Percentiles rank a stretch among this genome's conserved stretches.
These are phyloP conservation scores for Macropis europaea DNA, from an alignment of 2,888 invertebrate genomes.

Conservation along the genomic window DNA sequence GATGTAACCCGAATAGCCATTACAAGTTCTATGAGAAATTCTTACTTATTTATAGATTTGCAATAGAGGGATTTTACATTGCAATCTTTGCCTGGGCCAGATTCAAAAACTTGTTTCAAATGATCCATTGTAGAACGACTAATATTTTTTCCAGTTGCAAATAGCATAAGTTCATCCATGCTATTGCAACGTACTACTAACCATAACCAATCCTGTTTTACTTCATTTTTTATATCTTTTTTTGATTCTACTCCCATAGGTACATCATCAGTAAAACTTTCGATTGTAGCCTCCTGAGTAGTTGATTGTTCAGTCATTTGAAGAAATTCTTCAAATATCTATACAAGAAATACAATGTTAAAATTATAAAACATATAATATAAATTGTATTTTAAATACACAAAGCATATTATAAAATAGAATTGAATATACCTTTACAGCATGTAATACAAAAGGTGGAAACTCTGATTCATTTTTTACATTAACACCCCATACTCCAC, in stretches of 20 bases:
- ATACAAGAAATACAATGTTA: no score
- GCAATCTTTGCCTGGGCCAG: conserved; percentile 74
- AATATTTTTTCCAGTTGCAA: conserved; percentile 76
- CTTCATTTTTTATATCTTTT: conserved; percentile 42
- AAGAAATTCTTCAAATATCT: conserved; percentile 77
- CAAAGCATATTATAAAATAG: conserved; percentile 43
- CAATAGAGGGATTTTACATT: conserved; percentile 78
- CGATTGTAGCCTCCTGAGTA: conserved; percentile 34
- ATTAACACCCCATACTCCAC: conserved; percentile 73
- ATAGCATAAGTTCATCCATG: conserved; percentile 75
- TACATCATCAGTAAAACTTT: conserved; percentile 38
- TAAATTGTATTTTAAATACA: background rate
- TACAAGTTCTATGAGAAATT: conserved; percentile 1
- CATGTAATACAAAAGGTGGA: conserved; percentile 77
- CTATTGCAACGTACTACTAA: conserved; percentile 75
- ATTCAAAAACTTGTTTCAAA: conserved; percentile 73
- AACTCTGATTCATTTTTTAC: conserved; percentile 73
- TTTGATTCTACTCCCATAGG: conserved; percentile 29
- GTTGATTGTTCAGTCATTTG: conserved; percentile 63
- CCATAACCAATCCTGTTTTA: conserved; percentile 72
- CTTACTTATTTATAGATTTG: conserved; percentile 75
- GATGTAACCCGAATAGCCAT: background rate
- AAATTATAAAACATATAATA: conserved; percentile 6
- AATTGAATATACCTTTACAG: conserved; percentile 76
- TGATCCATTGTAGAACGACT: conserved; percentile 71